Percentiles rank a stretch among this genome's conserved stretches.
These are phyloP conservation scores for Caranx ignobilis DNA, from an alignment of 2,113 vertebrate species.

Conservation along the genomic window DNA sequence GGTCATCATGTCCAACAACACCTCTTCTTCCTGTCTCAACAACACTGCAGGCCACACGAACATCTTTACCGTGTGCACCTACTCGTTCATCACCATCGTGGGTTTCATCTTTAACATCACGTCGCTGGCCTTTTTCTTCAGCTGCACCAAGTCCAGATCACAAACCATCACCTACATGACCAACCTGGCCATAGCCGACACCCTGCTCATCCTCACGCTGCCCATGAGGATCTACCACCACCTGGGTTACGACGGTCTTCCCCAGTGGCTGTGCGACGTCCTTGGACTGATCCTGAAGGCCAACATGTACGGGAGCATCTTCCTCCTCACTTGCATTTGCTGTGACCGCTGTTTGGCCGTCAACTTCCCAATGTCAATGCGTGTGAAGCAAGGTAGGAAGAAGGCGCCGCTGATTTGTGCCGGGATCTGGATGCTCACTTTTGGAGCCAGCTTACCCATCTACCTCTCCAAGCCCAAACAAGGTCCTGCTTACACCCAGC, in stretches of 20 bases:
- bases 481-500: accelerated
- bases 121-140: constrained; percentile 72
- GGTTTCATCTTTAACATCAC: constrained; percentile 71
- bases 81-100: constrained; percentile 48
- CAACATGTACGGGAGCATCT: constrained; percentile 87
- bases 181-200: constrained; percentile 79
- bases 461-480: constrained; percentile 30
- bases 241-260: accelerated
- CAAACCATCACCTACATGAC: constrained; percentile 83
- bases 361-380: constrained; percentile 74
- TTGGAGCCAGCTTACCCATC: constrained; percentile 64
- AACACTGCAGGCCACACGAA: background rate
- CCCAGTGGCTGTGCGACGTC: constrained; percentile 49
- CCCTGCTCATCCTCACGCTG: constrained; percentile 75
- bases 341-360: constrained; percentile 82
- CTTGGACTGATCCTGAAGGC: constrained; percentile 74
- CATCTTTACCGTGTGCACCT: constrained; percentile 39
- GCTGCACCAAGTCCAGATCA: constrained; percentile 66
- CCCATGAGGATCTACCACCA: constrained; percentile 78
- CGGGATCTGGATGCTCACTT: constrained; percentile 77
- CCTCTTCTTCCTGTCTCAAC: background rate
- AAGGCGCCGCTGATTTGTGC: constrained; percentile 72
- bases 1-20: constrained; percentile 29
- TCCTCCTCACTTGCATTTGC: constrained; percentile 81
- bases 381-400: constrained; percentile 65